Base-by-base conservation (phyloP, 2,797 vertebrate genomes). In the Melanotaenia trifasciata region DNA sequence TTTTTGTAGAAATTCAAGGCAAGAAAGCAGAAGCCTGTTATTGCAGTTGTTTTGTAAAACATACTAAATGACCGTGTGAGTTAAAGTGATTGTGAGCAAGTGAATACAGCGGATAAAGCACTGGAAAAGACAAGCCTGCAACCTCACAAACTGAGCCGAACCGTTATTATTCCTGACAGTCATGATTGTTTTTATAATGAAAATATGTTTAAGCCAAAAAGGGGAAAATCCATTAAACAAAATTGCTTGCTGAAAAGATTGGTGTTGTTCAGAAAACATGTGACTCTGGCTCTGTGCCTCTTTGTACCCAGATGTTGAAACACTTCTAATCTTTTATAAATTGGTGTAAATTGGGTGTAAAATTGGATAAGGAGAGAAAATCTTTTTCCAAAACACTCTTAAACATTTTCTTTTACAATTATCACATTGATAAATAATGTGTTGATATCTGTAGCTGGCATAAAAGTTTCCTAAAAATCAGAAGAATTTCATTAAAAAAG, bases 11-110 rank as follows among this genome's bases (percentile, higher is more conserved):
- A 58, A 16, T 4, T 3, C 26, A 33, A 54, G 10, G 54, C 35
- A 54, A 16, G 8, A 59, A 72, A 53, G 53, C 40, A 36, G 16
- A 12, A 38, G n/a, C 36, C 16, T 38, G 40, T 68, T 58, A 9
- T 66, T 67, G 56, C 58, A 3, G 51, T 70, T 80, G 26, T 56
- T 80, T 26, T 43, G 35, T 35, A 43, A 67, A 64, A 69, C 51
- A 14, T 63, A 35, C 9, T 22, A 58, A 33, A 61, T 47, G 32
- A 53, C n/a, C 35, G 11, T 1, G 7, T 3, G 11, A 54, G 58
- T 64, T 43, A 24, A 14, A 32, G 54, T 9, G 24, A 24, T 22
- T 45, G 8, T 8, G 36, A 64, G 5, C 28, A 5, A 50, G 2
- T 18, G 47, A 64, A 16, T 3, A 9, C 11, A 63, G 28, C 1